Evolutionary conservation across 2,113 vertebrate genomes (phyloP), one percentile per base, ranked within the genome.

Genomic region (Psophia crepitans): DNA sequence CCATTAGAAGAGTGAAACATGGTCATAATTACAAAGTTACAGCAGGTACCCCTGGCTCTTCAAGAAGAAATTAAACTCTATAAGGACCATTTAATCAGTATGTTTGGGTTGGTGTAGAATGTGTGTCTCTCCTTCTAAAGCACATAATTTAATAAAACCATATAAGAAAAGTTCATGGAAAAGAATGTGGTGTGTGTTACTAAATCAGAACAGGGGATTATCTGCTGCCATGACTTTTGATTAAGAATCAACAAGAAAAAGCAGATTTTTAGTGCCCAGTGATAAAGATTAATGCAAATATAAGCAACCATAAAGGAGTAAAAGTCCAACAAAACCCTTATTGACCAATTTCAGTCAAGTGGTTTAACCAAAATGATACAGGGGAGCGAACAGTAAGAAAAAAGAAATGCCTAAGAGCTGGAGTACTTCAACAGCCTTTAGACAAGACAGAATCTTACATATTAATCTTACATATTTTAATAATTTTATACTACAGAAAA

Each of bases 191-290:
- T 24, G 10, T 3, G 0, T 58, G n/a, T 85, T 70, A 77, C 56
- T 89, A 63, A 80, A 63, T 70, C 56, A 78, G 39, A 83, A 56
- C 26, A 74, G 41, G 48, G 26, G 30, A 88, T 83, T 86, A 87
- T 35, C 49, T 80, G 54, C 66, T 94, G 56, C 51, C 35, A 19
- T 27, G 12, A 30, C 78, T 68, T 76, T 56, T 95, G 60, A 89
- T 96, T 76, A 90, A 74, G 35, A 21, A 80, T 57, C 58, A 70
- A 53, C 23, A 95, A 80, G 21, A 71, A 69, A 87, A 89, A 73
- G 13, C 35, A 93, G 35, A 57, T 74, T 73, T 82, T 82, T 48
- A 79, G 48, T 37, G 43, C 12, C 9, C 41, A 48, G 16, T 43
- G 51, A 28, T 80, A 89, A 86, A 93, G 56, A 71, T 61, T 86